These are phyloP conservation scores for Drosophila emarginata DNA, from an alignment of 2,888 invertebrate species.

Conservation along the genomic window DNA sequence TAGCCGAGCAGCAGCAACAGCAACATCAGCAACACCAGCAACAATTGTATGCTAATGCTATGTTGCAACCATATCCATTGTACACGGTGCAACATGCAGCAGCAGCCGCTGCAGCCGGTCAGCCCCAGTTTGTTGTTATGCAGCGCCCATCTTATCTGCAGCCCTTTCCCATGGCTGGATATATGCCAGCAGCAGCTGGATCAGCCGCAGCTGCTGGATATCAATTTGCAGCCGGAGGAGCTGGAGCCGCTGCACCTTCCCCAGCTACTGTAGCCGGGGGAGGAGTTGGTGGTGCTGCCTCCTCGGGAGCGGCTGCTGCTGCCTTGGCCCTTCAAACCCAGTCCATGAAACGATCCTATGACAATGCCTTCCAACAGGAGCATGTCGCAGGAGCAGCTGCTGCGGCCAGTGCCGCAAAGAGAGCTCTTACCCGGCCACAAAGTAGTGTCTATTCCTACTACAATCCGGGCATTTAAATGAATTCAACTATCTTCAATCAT, in stretches of 20 bases:
- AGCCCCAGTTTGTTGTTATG: conserved; percentile 81
- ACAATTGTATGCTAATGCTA: conserved; percentile 75
- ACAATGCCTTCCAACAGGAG: conserved; percentile 87
- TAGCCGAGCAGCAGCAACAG: conserved; percentile 80
- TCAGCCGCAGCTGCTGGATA: conserved; percentile 42
- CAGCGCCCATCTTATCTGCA: conserved; percentile 81
- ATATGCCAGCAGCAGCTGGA: conserved; percentile 55
- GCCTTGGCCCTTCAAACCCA: conserved; percentile 50
- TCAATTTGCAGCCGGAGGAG: conserved; percentile 51
- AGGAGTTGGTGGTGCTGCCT: conserved; percentile 44
- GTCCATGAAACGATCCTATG: conserved; percentile 88
- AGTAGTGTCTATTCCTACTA: conserved; percentile 75
- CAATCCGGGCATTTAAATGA: conserved; percentile 77
- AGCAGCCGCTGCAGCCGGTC: conserved; percentile 69
- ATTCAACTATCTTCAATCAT: no score
- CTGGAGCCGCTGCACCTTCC: conserved; percentile 34
- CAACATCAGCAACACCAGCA: conserved; percentile 65
- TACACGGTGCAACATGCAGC: conserved; percentile 65
- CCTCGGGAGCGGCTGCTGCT: conserved; percentile 40
- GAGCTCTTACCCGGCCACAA: conserved; percentile 78
- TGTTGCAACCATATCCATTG: conserved; percentile 69
- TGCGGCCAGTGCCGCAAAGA: conserved; percentile 78
- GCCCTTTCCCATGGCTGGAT: conserved; percentile 78
- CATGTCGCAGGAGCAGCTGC: conserved; percentile 67
- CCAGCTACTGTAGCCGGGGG: conserved; percentile 40